These are phyloP conservation scores for Herminia tarsipennalis DNA, from an alignment of 2,888 invertebrate genomes.

Conservation along the genomic window DNA sequence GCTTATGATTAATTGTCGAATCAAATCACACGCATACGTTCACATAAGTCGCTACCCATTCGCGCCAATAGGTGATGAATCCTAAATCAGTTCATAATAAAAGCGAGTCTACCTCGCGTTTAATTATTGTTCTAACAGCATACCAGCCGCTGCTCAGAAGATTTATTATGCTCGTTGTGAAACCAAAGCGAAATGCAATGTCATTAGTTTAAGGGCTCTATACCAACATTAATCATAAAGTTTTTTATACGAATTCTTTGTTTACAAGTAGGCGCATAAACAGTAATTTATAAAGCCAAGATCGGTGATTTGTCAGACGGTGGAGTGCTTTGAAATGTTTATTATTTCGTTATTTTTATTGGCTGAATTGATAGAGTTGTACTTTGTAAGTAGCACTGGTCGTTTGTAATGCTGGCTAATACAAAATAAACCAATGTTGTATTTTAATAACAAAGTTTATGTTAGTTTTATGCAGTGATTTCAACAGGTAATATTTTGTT, in stretches of 20 bases:
- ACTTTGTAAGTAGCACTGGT: conserved; percentile 6
- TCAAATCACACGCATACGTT: conserved; percentile 15
- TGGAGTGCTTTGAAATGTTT: conserved; percentile 29
- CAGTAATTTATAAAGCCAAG: conserved; percentile 53
- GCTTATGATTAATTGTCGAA: conserved; percentile 31
- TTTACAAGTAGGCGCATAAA: conserved; percentile 54
- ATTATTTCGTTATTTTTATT: conserved; percentile 27
- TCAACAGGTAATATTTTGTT: too few relatives aligned
- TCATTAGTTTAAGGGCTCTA: conserved; percentile 69
- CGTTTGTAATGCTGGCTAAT: not conserved
- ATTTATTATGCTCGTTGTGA: conserved; percentile 67
- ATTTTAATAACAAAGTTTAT: too few relatives aligned
- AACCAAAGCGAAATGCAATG: conserved; percentile 62
- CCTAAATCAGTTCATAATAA: conserved; percentile 37
- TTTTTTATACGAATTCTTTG: conserved; percentile 57
- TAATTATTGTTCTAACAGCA: conserved; percentile 47
- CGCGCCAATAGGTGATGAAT: conserved; percentile 27
- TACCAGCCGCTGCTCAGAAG: conserved; percentile 52
- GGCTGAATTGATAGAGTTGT: conserved; percentile 19
- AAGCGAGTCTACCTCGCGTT: conserved; percentile 28
- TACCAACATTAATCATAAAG: conserved; percentile 64
- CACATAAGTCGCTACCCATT: conserved; percentile 17
- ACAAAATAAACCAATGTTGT: too few relatives aligned
- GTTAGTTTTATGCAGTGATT: too few relatives aligned
- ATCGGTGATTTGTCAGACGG: conserved; percentile 49